Evolutionary conservation across 2,888 invertebrate genomes (phyloP).

Genomic region (Drosophila paramelanica): DNA sequence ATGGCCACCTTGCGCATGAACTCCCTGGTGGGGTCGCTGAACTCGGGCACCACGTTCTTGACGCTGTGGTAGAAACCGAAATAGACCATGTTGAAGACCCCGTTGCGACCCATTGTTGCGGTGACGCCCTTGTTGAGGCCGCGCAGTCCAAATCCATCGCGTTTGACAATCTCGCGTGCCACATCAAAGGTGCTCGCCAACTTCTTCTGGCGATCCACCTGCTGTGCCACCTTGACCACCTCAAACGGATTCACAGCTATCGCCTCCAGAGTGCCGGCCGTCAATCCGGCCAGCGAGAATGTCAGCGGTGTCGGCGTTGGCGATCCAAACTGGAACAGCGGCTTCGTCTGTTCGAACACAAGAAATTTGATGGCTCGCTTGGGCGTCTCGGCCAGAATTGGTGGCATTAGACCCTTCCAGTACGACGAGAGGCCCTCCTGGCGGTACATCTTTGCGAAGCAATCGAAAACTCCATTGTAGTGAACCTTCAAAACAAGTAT

Average conservation of each 20-base stretch:
- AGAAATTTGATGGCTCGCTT: constrained; percentile 97
- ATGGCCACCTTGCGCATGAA: constrained; percentile 91
- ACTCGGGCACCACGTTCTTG: constrained; percentile 90
- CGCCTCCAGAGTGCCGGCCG: constrained; percentile 96
- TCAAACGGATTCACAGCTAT: constrained; percentile 97
- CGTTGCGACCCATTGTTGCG: constrained; percentile 95
- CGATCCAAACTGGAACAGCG: constrained; percentile 92
- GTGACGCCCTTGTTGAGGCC: constrained; percentile 95
- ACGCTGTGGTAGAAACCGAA: constrained; percentile 98
- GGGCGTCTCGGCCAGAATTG: constrained; percentile 96
- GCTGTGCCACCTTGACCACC: constrained; percentile 96
- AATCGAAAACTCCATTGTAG: constrained; percentile 93
- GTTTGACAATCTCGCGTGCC: constrained; percentile 91
- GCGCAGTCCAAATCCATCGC: constrained; percentile 91
- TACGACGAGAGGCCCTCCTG: constrained; percentile 93
- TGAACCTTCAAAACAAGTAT: constrained; percentile 80
- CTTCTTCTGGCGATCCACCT: constrained; percentile 89
- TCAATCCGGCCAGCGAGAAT: constrained; percentile 94
- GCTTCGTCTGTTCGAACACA: constrained; percentile 97
- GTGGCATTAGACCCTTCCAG: constrained; percentile 97
- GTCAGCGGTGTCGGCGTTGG: constrained; percentile 92
- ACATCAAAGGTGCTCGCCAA: constrained; percentile 91
- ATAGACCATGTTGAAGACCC: constrained; percentile 96
- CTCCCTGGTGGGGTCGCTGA: constrained; percentile 89
- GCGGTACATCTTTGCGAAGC: constrained; percentile 94